These are phyloP conservation scores for Blastobasis lacticolella DNA, from an alignment of 2,888 invertebrate species.

Conservation along the genomic window DNA sequence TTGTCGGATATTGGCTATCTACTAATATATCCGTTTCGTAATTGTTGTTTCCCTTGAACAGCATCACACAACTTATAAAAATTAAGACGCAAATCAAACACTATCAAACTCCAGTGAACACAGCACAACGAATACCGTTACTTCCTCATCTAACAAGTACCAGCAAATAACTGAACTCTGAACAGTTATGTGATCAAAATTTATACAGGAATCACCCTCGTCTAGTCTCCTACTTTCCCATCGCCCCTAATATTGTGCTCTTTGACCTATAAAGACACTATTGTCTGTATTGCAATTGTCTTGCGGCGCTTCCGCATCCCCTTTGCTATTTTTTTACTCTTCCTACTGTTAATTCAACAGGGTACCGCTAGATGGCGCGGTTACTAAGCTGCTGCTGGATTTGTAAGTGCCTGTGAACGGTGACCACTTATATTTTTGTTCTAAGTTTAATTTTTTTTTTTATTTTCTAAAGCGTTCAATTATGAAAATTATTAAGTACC, in stretches of 20 bases:
- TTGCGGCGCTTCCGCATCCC: constrained; percentile 51
- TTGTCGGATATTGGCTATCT: too few relatives aligned
- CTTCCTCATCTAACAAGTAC: constrained; percentile 49
- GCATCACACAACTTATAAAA: constrained; percentile 10
- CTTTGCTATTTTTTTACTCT: constrained; percentile 23
- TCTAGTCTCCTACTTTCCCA: constrained; percentile 40
- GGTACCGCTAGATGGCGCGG: constrained; percentile 38
- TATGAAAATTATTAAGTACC: too few relatives aligned
- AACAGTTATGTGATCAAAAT: constrained; percentile 39
- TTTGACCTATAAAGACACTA: constrained; percentile 45
- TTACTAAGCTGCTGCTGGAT: too few relatives aligned
- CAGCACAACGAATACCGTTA: constrained; percentile 28
- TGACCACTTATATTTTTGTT: too few relatives aligned
- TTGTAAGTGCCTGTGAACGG: too few relatives aligned
- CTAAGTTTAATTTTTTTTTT: too few relatives aligned
- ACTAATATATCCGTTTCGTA: too few relatives aligned
- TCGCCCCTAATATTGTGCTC: constrained; percentile 37
- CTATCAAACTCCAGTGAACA: background rate
- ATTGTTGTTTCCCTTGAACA: too few relatives aligned
- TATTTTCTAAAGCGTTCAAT: too few relatives aligned
- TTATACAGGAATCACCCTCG: constrained; percentile 57
- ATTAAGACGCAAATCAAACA: background rate
- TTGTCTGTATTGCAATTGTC: constrained; percentile 57
- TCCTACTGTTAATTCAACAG: constrained; percentile 28
- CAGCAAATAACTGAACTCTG: constrained; percentile 49